A percentile compares a stretch with the other conserved stretches of the same genome.
Evolutionary conservation across 1,140 invertebrate genomes (phyloP).

Genomic region (Monomorium pharaonis): DNA sequence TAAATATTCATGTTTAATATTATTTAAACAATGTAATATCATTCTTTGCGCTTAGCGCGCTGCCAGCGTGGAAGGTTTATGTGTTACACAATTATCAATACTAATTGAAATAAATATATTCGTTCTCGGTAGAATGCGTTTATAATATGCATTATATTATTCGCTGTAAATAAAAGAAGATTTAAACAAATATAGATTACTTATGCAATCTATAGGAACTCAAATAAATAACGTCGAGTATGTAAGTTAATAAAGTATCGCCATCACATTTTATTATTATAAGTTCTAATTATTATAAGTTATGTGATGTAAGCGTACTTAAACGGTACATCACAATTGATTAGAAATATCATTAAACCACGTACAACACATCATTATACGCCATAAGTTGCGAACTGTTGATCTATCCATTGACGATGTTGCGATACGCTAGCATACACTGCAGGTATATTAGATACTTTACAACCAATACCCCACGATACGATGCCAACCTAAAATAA

Average conservation of each 20-base stretch:
- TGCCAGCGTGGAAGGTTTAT: too few relatives aligned
- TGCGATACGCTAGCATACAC: conserved; percentile 89
- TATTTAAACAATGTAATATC: too few relatives aligned
- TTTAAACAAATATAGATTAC: background rate
- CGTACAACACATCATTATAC: background rate
- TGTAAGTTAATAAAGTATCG: background rate
- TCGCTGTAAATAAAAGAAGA: background rate
- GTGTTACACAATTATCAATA: background rate
- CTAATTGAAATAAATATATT: background rate
- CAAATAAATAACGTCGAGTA: background rate
- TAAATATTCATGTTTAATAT: background rate
- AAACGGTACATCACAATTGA: background rate
- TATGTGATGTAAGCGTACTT: background rate
- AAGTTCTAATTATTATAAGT: background rate
- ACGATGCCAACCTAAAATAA: conserved; percentile 88
- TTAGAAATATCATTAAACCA: background rate
- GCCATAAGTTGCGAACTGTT: conserved; percentile 78
- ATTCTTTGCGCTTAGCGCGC: too few relatives aligned
- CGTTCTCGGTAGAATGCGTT: background rate
- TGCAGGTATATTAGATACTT: conserved; percentile 87
- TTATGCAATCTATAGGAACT: background rate
- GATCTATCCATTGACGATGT: conserved; percentile 88
- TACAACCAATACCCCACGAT: conserved; percentile 90
- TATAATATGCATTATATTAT: background rate
- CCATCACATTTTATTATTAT: background rate